Evolutionary conservation across 1,140 invertebrate species (phyloP), one percentile per base, ranked within the genome.

Genomic region (Polypedilum vanderplanki): DNA sequence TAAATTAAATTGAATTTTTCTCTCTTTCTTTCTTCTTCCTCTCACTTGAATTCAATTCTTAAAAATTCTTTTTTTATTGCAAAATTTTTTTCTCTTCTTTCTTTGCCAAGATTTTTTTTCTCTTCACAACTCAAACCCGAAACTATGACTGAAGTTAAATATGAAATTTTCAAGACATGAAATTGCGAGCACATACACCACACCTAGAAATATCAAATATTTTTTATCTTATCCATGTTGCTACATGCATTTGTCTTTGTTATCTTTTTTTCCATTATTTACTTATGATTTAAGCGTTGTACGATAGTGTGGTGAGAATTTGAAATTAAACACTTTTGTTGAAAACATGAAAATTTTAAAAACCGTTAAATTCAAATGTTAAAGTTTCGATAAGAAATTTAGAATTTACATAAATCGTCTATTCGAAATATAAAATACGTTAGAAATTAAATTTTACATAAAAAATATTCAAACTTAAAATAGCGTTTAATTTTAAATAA

Each of bases 1-100:
- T 20, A 70, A 70, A 70, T 70, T 70, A 70, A 70, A 70, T 70
- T 70, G 17, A 70, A 18, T 70, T 70, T 70, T 20, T 9, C 17
- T 18, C 65, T 8, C 65, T 70, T 12, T 12, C 12, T 15, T 3
- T 46, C 1, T 7, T 46, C 46, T 57, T 57, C 15, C 46, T 15
- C n/a, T 1, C 24, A 33, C 24, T 33, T 33, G 5, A 33, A 5
- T n/a, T n/a, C n/a, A n/a, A n/a, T n/a, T n/a, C n/a, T n/a, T n/a
- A n/a, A n/a, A n/a, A n/a, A n/a, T 41, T 41, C 40, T 46, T 46
- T 46, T 46, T 46, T 46, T 10, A 46, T 46, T 46, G 41, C 41
- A 8, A 57, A 57, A n/a, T 57, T 57, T 57, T 57, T n/a, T 15
- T 57, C 15, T 41, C 10, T 41, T 41, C 10, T 15, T 15, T 46